phyloP scores from a whole-genome alignment of 2,113 vertebrate genomes.

The Helogale parvula region DNA sequence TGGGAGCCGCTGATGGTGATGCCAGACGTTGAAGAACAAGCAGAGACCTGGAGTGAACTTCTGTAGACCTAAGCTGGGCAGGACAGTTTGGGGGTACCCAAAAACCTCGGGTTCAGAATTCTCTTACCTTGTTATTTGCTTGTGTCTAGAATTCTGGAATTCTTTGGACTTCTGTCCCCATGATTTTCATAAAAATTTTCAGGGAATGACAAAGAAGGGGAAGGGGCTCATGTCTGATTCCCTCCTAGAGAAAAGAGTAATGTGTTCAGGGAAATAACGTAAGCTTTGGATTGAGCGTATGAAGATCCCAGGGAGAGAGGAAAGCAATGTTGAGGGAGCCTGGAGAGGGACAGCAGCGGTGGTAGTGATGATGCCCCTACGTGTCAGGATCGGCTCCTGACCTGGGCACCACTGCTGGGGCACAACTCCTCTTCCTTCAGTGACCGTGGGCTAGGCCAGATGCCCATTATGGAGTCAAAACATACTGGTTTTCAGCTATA shows the following conservation, averaged over 20 bases:
- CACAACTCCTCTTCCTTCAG: background rate
- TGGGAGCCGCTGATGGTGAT: background rate
- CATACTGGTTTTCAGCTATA: background rate
- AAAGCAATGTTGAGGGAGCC: background rate
- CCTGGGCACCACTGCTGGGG: accelerated
- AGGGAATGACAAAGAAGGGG: background rate
- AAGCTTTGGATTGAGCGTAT: background rate
- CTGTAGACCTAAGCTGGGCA: background rate
- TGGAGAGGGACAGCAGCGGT: background rate
- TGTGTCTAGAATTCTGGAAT: background rate
- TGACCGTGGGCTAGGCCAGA: background rate
- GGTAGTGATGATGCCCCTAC: background rate
- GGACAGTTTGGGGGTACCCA: background rate
- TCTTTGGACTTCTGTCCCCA: background rate
- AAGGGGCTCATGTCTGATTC: background rate
- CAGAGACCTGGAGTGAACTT: background rate
- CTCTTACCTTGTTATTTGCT: background rate
- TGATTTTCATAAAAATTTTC: background rate
- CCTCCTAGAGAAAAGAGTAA: background rate
- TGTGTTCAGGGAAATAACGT: background rate
- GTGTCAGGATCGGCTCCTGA: background rate
- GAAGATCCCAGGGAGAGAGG: background rate
- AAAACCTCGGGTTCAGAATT: background rate
- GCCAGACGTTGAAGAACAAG: background rate
- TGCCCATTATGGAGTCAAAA: background rate